Conservation (phyloP, 2,113 vertebrate genomes). For the Caranx melampygus region DNA sequence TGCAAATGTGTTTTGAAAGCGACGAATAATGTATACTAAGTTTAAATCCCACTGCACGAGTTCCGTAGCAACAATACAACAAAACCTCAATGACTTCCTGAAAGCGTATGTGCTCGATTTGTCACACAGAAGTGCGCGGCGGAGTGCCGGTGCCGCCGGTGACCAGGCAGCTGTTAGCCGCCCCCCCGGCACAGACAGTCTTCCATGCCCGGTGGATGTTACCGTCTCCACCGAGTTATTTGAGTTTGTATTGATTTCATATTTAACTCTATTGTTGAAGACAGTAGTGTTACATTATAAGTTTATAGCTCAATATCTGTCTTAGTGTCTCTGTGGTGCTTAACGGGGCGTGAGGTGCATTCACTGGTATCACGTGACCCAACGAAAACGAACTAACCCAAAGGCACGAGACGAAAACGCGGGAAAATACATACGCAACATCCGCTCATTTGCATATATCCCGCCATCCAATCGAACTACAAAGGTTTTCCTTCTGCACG, state of each 20-base stretch:
- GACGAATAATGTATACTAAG: not conserved
- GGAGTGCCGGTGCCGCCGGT: not conserved
- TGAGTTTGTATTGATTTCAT: rapidly evolving
- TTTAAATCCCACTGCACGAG: slow-evolving; percentile 66
- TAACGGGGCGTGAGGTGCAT: rapidly evolving
- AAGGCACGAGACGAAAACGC: slow-evolving; percentile 67
- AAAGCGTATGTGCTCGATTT: slow-evolving; percentile 56
- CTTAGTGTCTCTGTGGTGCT: rapidly evolving
- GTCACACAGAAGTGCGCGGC: rapidly evolving
- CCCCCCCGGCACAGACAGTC: too few relatives aligned
- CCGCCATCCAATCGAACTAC: not conserved
- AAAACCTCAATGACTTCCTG: slow-evolving; percentile 64
- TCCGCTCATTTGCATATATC: slow-evolving; percentile 64
- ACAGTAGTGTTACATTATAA: rapidly evolving
- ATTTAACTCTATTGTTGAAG: rapidly evolving
- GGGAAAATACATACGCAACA: slow-evolving; percentile 74
- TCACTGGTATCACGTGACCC: slow-evolving; percentile 11
- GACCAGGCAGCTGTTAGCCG: too few relatives aligned
- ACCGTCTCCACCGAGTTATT: too few relatives aligned
- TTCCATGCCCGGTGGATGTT: not conserved
- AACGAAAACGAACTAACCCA: slow-evolving; percentile 63
- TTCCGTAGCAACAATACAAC: slow-evolving; percentile 63
- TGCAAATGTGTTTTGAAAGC: not conserved
- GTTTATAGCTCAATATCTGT: rapidly evolving
- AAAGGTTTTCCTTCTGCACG: not conserved